phyloP scores from a whole-genome alignment of 1,140 invertebrate species.

The Halyomorpha halys region DNA sequence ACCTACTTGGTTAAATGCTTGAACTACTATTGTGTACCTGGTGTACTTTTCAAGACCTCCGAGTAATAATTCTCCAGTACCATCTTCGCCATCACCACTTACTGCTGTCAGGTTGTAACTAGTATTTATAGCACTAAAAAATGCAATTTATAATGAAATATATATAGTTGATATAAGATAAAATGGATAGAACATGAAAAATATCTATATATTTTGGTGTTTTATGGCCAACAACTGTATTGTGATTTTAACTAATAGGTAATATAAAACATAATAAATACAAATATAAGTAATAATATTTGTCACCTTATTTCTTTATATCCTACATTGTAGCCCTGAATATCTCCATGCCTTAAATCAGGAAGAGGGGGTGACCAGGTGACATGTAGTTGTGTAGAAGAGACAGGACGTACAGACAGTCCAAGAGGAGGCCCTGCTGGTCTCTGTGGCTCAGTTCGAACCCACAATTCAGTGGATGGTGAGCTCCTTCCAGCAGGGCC shows the following conservation, averaged over 20 bases:
- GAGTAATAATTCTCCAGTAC: conserved; percentile 50
- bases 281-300: no score
- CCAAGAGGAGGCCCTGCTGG: conserved; percentile 49
- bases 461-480: conserved; percentile 54
- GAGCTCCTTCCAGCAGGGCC: conserved; percentile 58
- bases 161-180: no score
- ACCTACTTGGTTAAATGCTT: conserved; percentile 78
- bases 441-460: conserved; percentile 64
- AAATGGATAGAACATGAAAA: no score
- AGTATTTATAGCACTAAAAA: conserved; percentile 15
- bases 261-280: no score
- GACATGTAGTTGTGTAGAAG: conserved; percentile 63
- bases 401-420: conserved; percentile 55
- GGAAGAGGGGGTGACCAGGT: conserved; percentile 61
- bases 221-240: no score
- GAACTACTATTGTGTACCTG: conserved; percentile 66
- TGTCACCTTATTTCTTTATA: conserved; percentile 37
- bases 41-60: conserved; percentile 63
- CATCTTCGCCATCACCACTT: conserved; percentile 55
- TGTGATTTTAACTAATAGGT: no score
- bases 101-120: conserved; percentile 56
- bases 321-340: conserved; percentile 59
- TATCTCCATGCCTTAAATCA: conserved; percentile 59
- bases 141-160: no score
- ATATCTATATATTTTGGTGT: no score